phyloP scores from a whole-genome alignment of 1,140 invertebrate genomes.

The Brachionus angularis region DNA sequence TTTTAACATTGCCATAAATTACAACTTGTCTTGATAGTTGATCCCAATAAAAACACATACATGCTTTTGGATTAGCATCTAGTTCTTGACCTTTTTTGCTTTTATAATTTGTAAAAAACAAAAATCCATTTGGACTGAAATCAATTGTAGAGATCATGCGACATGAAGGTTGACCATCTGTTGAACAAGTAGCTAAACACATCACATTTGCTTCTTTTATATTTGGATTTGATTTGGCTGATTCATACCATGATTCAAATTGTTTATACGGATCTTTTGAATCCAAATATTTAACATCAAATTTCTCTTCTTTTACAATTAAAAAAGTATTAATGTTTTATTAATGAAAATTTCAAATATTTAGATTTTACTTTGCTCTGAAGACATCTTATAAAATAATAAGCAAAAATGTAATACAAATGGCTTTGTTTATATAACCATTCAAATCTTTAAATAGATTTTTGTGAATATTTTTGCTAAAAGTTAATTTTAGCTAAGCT shows the following conservation, averaged over 20 bases:
- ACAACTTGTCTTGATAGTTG: conserved; percentile 17
- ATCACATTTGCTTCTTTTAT: conserved; percentile 1
- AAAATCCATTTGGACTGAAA: not conserved
- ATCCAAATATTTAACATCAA: not conserved
- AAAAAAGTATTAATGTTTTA: too few species aligned
- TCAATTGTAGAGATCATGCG: conserved; percentile 5
- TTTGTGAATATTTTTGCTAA: too few species aligned
- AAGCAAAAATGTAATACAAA: too few species aligned
- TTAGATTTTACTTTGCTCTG: too few species aligned
- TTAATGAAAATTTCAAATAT: too few species aligned
- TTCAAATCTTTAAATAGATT: too few species aligned
- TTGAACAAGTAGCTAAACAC: conserved; percentile 19
- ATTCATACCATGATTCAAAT: conserved; percentile 10
- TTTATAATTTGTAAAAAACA: conserved; percentile 31
- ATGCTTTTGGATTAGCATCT: not conserved
- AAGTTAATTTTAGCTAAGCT: too few species aligned
- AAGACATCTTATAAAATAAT: too few species aligned
- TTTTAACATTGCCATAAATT: not conserved
- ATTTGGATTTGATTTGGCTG: not conserved
- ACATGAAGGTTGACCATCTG: conserved; percentile 30
- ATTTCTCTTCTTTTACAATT: not conserved
- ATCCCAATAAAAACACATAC: conserved; percentile 37
- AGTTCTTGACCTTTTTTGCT: conserved; percentile 26
- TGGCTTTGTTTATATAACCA: too few species aligned
- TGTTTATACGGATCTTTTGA: not conserved